Evolutionary conservation across 2,797 vertebrate genomes (phyloP).

Genomic region (Schizopygopsis pylzovi): DNA sequence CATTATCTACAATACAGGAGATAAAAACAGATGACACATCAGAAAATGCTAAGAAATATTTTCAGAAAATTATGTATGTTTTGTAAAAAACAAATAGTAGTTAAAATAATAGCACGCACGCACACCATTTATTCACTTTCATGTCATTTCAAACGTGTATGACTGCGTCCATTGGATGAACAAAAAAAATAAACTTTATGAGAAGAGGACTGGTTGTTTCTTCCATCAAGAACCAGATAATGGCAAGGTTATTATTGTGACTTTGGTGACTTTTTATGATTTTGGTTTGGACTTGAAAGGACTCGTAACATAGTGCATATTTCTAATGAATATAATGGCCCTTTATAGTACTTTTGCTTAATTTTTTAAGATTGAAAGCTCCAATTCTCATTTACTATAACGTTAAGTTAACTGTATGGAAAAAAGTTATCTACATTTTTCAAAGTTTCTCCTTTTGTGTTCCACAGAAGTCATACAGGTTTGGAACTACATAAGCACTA

Average conservation of each 20-base stretch:
- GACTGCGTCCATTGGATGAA: background rate
- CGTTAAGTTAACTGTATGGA: background rate
- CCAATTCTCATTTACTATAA: background rate
- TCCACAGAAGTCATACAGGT: background rate
- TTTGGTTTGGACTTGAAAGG: background rate
- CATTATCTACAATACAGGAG: conserved; percentile 62
- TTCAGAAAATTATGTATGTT: background rate
- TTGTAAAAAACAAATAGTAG: background rate
- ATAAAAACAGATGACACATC: background rate
- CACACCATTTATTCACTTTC: background rate
- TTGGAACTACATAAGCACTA: background rate
- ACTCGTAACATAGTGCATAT: background rate
- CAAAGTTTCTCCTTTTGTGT: background rate
- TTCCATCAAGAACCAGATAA: background rate
- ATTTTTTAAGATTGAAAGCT: background rate
- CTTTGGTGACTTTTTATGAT: background rate
- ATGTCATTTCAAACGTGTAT: background rate
- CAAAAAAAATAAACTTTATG: background rate
- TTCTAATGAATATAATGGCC: background rate
- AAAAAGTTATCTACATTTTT: background rate
- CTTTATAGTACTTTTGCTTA: background rate
- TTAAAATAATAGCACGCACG: background rate
- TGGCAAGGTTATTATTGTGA: background rate
- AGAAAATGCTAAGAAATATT: background rate
- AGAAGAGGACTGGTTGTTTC: background rate